A percentile compares a stretch with the other conserved stretches of the same genome.
These are phyloP conservation scores for Lepidocyrtoides sp. DNA, from an alignment of 2,888 invertebrate species.

Conservation along the genomic window DNA sequence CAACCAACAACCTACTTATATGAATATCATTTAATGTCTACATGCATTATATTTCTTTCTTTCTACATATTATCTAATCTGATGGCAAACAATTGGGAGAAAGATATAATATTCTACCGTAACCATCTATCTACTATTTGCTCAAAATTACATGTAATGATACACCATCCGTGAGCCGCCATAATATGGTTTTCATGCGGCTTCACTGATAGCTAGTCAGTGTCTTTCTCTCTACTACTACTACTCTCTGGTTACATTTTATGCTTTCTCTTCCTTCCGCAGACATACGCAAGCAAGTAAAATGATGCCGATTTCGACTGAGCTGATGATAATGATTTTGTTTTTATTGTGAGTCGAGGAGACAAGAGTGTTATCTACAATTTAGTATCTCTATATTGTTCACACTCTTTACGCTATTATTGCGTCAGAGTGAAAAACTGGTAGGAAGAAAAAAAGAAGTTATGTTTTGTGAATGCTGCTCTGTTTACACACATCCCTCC, in stretches of 20 bases:
- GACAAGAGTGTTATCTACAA: not conserved
- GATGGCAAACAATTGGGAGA: not conserved
- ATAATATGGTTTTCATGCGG: too few species aligned
- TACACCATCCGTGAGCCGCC: too few species aligned
- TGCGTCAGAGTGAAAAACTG: not conserved
- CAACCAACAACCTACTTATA: slow-evolving; percentile 23
- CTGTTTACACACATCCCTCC: not conserved
- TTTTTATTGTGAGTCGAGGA: too few species aligned
- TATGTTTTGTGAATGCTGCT: not conserved
- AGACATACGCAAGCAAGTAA: too few species aligned
- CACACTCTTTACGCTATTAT: slow-evolving; percentile 2
- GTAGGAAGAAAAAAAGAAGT: not conserved
- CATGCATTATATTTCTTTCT: not conserved
- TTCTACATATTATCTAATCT: not conserved
- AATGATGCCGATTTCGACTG: too few species aligned
- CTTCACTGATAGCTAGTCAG: too few species aligned
- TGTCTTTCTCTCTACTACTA: too few species aligned
- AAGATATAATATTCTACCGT: too few species aligned
- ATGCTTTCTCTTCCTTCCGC: too few species aligned
- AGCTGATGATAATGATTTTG: too few species aligned
- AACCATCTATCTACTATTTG: too few species aligned
- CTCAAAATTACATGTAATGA: not conserved
- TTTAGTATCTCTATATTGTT: not conserved
- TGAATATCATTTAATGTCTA: not conserved
- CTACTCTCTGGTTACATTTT: too few species aligned